Percentiles rank a stretch among this genome's conserved stretches.
Conservation (phyloP, 2,797 vertebrate genomes). For the Euphonia xanthogaster region DNA sequence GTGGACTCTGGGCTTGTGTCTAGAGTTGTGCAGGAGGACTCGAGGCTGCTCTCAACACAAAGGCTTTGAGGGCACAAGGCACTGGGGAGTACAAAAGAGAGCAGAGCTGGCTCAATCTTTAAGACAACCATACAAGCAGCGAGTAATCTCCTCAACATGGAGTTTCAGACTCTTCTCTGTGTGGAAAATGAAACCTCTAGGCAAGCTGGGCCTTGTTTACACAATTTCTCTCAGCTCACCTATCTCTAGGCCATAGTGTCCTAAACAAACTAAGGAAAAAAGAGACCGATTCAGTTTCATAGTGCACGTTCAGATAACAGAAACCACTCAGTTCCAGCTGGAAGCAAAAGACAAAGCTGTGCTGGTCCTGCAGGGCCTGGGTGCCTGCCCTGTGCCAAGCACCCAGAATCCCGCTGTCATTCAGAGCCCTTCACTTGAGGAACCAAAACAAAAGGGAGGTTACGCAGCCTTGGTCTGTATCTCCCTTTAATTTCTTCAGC, state of each 20-base stretch:
- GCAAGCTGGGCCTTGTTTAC: not conserved
- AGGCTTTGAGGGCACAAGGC: not conserved
- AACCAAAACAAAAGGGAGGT: not conserved
- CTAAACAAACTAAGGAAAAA: not conserved
- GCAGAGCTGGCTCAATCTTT: not conserved
- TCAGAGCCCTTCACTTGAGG: not conserved
- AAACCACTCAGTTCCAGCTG: not conserved
- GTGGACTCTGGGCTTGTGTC: rapidly evolving
- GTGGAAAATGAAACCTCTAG: not conserved
- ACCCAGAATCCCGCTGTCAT: rapidly evolving
- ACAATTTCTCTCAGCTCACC: not conserved
- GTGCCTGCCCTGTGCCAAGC: not conserved
- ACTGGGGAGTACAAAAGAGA: not conserved
- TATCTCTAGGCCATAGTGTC: not conserved
- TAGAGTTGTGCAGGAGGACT: not conserved
- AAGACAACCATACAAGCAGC: not conserved
- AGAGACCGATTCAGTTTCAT: rapidly evolving
- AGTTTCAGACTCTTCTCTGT: not conserved
- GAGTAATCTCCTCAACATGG: not conserved
- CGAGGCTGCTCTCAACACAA: not conserved
- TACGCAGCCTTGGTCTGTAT: not conserved
- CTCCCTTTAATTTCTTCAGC: not conserved
- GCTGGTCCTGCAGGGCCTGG: not conserved
- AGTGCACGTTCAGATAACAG: not conserved
- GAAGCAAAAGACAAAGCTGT: not conserved